phyloP scores from a whole-genome alignment of 1,140 invertebrate genomes.

The Pomacea maculata region DNA sequence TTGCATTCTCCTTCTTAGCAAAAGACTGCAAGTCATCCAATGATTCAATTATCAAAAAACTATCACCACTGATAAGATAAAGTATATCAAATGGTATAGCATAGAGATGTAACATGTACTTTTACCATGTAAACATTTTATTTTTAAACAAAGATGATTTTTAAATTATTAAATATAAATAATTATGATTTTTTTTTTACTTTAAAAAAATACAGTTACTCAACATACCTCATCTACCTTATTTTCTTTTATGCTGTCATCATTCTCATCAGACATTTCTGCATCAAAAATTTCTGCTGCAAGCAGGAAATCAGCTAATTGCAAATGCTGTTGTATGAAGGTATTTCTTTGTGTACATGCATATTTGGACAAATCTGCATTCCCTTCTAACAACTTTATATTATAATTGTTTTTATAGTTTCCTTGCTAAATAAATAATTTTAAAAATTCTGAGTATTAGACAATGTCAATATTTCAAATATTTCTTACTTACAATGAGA shows the following conservation, averaged over 20 bases:
- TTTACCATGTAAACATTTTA: too few relatives aligned
- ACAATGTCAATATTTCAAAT: background rate
- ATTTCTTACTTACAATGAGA: background rate
- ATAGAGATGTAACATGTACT: too few relatives aligned
- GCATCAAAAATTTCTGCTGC: slow-evolving; percentile 55
- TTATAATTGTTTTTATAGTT: background rate
- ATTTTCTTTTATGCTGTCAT: slow-evolving; percentile 54
- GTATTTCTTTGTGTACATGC: too few relatives aligned
- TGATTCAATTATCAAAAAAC: background rate
- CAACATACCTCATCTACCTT: slow-evolving; percentile 4
- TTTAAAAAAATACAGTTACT: background rate
- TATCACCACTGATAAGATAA: too few relatives aligned
- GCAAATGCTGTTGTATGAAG: too few relatives aligned
- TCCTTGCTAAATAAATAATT: background rate
- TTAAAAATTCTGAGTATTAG: background rate
- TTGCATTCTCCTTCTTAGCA: background rate
- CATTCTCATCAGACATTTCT: slow-evolving; percentile 48
- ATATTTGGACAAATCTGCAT: background rate
- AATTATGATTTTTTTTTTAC: background rate
- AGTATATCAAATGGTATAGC: too few relatives aligned
- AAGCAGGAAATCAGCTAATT: slow-evolving; percentile 16
- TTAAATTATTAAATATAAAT: too few relatives aligned
- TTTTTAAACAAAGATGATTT: too few relatives aligned
- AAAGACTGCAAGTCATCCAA: background rate
- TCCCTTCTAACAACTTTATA: background rate